phyloP scores from a whole-genome alignment of 2,797 vertebrate genomes.

The Macroramphosus scolopax region DNA sequence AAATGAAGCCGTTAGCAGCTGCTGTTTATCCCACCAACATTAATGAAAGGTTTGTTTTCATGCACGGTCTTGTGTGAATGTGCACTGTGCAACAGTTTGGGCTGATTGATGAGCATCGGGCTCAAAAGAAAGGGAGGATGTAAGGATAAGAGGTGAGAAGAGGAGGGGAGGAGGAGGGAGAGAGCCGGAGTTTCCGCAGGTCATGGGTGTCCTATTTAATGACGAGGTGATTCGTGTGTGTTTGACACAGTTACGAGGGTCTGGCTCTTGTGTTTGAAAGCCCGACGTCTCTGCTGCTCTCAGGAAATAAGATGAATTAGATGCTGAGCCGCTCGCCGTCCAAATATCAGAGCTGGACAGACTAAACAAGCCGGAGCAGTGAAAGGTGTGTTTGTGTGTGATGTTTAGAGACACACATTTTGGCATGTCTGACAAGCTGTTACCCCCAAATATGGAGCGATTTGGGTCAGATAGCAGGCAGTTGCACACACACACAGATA shows the following conservation, averaged over 20 bases:
- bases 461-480: slow-evolving; percentile 50
- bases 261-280: slow-evolving; percentile 68
- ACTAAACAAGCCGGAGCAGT: slow-evolving; percentile 72
- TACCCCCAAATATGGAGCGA: slow-evolving; percentile 74
- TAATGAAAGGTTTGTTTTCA: slow-evolving; percentile 40
- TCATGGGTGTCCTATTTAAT: slow-evolving; percentile 65
- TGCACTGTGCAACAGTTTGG: slow-evolving; percentile 13
- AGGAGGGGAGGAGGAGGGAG: slow-evolving; percentile 24
- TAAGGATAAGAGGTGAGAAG: slow-evolving; percentile 28
- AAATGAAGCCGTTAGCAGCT: slow-evolving; percentile 40
- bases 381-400: slow-evolving; percentile 63
- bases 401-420: slow-evolving; percentile 62
- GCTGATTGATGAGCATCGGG: slow-evolving; percentile 31
- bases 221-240: slow-evolving; percentile 58
- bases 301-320: slow-evolving; percentile 62
- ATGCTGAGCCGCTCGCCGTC: slow-evolving; percentile 55
- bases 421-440: slow-evolving; percentile 53
- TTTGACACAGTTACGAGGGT: slow-evolving; percentile 71
- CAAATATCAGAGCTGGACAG: slow-evolving; percentile 68
- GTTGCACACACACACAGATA: slow-evolving; percentile 20
- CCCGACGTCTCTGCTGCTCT: slow-evolving; percentile 57
- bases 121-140: slow-evolving; percentile 22
- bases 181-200: slow-evolving; percentile 40
- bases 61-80: neutral
- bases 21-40: slow-evolving; percentile 26